Conservation (phyloP, 1,140 invertebrate species). For the Delia radicum region DNA sequence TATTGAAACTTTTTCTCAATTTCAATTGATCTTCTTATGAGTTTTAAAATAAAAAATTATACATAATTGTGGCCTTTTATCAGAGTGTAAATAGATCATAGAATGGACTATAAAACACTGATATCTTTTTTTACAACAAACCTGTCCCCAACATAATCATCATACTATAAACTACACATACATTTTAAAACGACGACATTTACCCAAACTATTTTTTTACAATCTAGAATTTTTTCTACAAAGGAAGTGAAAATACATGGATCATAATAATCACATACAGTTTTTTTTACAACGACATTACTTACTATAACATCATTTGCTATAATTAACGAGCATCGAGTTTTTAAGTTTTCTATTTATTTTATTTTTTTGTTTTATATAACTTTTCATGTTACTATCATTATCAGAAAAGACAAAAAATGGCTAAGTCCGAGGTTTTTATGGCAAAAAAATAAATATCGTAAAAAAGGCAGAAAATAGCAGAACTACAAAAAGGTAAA, state of each 20-base stretch:
- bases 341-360: background rate
- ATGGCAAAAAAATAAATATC: no score
- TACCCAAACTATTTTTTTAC: background rate
- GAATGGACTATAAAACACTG: background rate
- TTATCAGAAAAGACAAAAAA: no score
- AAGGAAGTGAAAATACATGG: background rate
- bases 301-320: background rate
- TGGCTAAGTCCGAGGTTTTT: no score
- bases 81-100: background rate
- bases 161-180: background rate
- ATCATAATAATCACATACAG: background rate
- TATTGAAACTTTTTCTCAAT: no score
- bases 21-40: no score
- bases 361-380: background rate
- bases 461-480: no score
- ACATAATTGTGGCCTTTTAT: background rate
- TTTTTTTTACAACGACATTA: background rate
- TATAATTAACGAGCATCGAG: background rate
- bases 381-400: no score
- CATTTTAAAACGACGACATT: background rate
- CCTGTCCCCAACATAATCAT: background rate
- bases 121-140: background rate
- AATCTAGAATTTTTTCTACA: background rate
- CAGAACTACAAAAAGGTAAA: no score
- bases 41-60: no score